Evolutionary conservation across 1,140 invertebrate genomes (phyloP), one percentile per base, ranked within the genome.

Genomic region (Eciton burchellii): DNA sequence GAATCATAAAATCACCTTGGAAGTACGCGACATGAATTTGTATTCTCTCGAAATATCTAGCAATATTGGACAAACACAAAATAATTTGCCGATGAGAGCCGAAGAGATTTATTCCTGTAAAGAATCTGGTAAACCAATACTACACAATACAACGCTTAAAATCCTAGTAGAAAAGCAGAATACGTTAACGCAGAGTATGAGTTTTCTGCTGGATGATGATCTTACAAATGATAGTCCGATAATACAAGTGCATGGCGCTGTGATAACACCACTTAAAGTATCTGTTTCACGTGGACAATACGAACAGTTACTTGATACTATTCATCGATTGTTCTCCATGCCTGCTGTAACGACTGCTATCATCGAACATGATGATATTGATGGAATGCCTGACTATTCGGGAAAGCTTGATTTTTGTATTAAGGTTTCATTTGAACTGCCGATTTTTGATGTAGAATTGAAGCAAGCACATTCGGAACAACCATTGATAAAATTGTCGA

Each of bases 11-110:
- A 94, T 94, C 84, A 94, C 89, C 92, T 96, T 89, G 0, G 96
- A 97, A 92, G 95, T 99, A 26, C 94, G 96, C 49, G 97, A 99
- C 91, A 98, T 99, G 95, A 98, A 98, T 93, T 93, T 99, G 0
- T 98, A 97, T 91, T 98, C 97, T 0, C 91, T 98, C 2, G 96
- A 97, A 89, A 94, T 93, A 19, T 87, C 91, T 0, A n/a, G 95
- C 5, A 94, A 94, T 3, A 76, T 89, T 5, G 89, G 82, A 21
- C 92, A 95, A 73, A 77, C 72, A 0, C 89, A 89, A 12, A 86
- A 76, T 1, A 90, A 84, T 84, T 83, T 93, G 26, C 93, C 93
- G 12, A 59, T 91, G 0, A 86, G 94, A 72, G 95, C 95, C 47
- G 95, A 96, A 74, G 94, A 96, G 52, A 93, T 97, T 54, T 97